These are phyloP conservation scores for Menidia beryllina DNA, from an alignment of 2,113 vertebrate genomes.

Conservation along the genomic window DNA sequence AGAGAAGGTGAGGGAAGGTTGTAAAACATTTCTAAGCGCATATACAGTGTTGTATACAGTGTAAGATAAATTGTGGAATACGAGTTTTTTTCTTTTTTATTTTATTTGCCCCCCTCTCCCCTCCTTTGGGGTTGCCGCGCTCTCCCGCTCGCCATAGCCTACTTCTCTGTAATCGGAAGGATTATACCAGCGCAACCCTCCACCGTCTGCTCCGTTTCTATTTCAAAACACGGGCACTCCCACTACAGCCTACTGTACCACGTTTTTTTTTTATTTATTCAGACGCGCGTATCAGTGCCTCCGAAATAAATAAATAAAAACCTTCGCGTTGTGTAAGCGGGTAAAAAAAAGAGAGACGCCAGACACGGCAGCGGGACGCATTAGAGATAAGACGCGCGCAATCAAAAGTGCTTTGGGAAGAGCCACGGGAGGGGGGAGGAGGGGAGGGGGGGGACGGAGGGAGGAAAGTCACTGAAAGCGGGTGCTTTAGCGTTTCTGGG, in stretches of 20 bases:
- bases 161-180: slow-evolving; percentile 73
- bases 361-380: slow-evolving; percentile 7
- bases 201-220: slow-evolving; percentile 73
- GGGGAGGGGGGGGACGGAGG: background rate
- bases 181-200: slow-evolving; percentile 72
- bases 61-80: slow-evolving; percentile 10
- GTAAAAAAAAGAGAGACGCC: background rate
- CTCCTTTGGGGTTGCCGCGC: slow-evolving; percentile 15
- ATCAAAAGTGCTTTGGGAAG: slow-evolving; percentile 20
- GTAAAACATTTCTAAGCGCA: background rate
- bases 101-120: too few species aligned
- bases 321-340: slow-evolving; percentile 12
- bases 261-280: too few species aligned
- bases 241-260: background rate
- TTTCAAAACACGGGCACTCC: slow-evolving; percentile 58
- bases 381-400: slow-evolving; percentile 25
- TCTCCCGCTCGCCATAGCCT: slow-evolving; percentile 50
- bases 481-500: slow-evolving; percentile 48
- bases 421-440: slow-evolving; percentile 20
- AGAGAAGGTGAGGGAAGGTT: background rate
- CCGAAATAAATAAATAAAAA: background rate
- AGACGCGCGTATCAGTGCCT: background rate
- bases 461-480: slow-evolving; percentile 43
- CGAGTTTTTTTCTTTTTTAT: background rate
- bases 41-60: background rate